These are phyloP conservation scores for Caerostris extrusa DNA, from an alignment of 1,140 invertebrate genomes.

Conservation along the genomic window DNA sequence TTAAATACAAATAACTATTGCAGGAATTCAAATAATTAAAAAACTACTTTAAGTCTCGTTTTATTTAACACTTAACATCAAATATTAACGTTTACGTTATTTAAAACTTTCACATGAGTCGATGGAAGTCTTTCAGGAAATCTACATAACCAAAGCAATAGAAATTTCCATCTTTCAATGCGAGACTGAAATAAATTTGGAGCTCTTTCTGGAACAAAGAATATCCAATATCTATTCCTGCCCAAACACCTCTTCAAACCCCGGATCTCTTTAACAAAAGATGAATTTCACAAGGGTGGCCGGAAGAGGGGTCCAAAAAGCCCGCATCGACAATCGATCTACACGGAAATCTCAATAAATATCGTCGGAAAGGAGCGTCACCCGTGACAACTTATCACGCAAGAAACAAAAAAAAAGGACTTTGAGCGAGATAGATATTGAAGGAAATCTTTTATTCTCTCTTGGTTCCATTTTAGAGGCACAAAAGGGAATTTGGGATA, in stretches of 20 bases:
- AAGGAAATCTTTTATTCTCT: background rate
- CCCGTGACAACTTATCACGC: background rate
- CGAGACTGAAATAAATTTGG: background rate
- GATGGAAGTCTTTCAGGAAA: no score
- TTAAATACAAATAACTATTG: no score
- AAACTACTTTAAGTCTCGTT: no score
- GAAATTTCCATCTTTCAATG: background rate
- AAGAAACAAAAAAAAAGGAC: background rate
- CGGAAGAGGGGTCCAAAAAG: background rate
- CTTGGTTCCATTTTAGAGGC: background rate
- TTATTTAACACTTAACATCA: no score
- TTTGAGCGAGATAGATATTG: background rate
- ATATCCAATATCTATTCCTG: background rate
- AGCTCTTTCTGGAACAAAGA: background rate
- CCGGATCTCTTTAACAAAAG: background rate
- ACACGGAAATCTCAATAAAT: conserved; percentile 21
- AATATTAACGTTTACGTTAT: no score
- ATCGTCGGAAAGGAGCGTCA: conserved; percentile 2
- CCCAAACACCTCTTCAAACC: background rate
- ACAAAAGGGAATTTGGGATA: no score
- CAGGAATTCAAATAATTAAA: no score
- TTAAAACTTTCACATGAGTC: no score
- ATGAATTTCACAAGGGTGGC: background rate
- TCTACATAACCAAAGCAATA: no score
- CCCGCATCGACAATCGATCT: background rate